Percentiles rank a stretch among this genome's conserved stretches.
Evolutionary conservation across 2,797 vertebrate genomes (phyloP).

Genomic region (Phataginus tricuspis): DNA sequence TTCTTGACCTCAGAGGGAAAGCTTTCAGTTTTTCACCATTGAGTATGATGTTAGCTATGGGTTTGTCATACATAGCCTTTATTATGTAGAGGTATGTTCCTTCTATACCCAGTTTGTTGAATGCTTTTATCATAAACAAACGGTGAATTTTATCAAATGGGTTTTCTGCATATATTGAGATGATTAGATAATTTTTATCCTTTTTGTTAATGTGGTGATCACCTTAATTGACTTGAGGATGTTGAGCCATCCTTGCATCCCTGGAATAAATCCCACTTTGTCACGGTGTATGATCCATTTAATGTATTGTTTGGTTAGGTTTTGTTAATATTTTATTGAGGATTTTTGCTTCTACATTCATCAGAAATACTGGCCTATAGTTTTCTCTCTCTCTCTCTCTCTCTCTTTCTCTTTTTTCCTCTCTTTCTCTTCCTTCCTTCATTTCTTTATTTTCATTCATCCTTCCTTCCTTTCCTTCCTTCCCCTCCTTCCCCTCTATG

Average conservation of each 20-base stretch:
- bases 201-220: neutral
- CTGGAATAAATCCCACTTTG: neutral
- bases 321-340: neutral
- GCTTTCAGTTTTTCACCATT: neutral
- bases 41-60: neutral
- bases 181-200: neutral
- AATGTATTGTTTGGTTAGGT: neutral
- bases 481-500: neutral
- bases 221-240: neutral
- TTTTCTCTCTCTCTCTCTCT: neutral
- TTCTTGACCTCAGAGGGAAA: neutral
- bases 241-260: neutral
- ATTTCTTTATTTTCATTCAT: too few relatives aligned
- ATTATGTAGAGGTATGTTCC: neutral
- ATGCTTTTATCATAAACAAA: neutral
- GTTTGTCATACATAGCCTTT: neutral
- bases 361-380: neutral
- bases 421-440: too few relatives aligned
- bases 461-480: too few relatives aligned
- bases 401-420: too few relatives aligned
- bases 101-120: neutral
- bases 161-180: neutral
- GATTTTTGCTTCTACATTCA: neutral
- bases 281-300: neutral
- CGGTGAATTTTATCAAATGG: neutral